phyloP scores from a whole-genome alignment of 2,888 invertebrate genomes.

The Tinea semifulvella region DNA sequence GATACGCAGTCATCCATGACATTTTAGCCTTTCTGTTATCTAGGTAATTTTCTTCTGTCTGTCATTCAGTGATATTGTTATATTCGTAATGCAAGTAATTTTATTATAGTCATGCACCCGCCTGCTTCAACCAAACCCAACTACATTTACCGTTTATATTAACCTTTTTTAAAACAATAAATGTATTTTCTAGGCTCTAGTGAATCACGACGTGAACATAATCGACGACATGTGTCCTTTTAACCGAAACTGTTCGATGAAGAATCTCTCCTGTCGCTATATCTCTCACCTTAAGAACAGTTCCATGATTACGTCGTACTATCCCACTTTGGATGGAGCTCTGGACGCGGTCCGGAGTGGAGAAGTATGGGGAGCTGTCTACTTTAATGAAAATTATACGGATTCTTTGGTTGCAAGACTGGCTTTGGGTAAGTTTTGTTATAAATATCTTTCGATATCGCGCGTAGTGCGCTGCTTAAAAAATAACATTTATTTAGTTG shows the following conservation, averaged over 20 bases:
- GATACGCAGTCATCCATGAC: too few species aligned
- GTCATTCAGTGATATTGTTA: too few species aligned
- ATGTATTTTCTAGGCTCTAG: slow-evolving; percentile 41
- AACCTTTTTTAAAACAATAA: neutral
- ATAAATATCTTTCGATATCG: neutral
- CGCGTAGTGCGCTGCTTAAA: too few species aligned
- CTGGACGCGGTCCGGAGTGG: slow-evolving; percentile 78
- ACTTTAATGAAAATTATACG: slow-evolving; percentile 91
- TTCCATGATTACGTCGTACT: slow-evolving; percentile 75
- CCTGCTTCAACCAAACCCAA: too few species aligned
- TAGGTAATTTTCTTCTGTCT: too few species aligned
- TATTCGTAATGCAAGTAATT: too few species aligned
- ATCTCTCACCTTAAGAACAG: slow-evolving; percentile 76
- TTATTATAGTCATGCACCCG: too few species aligned
- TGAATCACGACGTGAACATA: slow-evolving; percentile 53
- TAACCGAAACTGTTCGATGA: slow-evolving; percentile 73
- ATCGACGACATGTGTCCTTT: slow-evolving; percentile 59
- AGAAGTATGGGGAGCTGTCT: slow-evolving; percentile 87
- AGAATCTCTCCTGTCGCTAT: slow-evolving; percentile 82
- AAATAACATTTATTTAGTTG: too few species aligned
- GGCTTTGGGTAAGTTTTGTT: slow-evolving; percentile 66
- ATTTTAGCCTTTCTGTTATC: too few species aligned
- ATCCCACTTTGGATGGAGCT: slow-evolving; percentile 72
- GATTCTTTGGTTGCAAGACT: slow-evolving; percentile 84
- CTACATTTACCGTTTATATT: too few species aligned